These are phyloP conservation scores for Drosophila gaucha DNA, from an alignment of 2,888 invertebrate genomes.

Conservation along the genomic window DNA sequence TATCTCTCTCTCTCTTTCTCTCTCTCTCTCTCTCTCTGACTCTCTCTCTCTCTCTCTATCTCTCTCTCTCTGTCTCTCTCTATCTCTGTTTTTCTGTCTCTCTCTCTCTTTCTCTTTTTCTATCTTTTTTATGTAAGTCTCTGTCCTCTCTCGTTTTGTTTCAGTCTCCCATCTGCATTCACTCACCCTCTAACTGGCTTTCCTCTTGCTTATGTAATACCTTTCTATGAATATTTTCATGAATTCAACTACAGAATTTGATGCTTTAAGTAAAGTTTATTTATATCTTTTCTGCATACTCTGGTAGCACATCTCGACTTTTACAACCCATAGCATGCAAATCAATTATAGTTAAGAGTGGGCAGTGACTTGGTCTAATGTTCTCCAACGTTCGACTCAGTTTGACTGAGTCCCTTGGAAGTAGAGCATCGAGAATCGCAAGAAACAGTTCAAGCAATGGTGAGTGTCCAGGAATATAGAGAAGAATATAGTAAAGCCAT, in stretches of 20 bases:
- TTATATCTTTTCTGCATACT: background rate
- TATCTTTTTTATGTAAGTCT: too few relatives aligned
- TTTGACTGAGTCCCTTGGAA: constrained; percentile 23
- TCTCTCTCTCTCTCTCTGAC: background rate
- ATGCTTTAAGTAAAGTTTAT: background rate
- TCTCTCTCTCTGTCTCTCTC: background rate
- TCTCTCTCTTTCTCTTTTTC: background rate
- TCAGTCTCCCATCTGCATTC: too few relatives aligned
- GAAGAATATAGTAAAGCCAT: background rate
- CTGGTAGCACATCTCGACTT: constrained; percentile 12
- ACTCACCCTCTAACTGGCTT: background rate
- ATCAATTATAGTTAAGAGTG: constrained; percentile 44
- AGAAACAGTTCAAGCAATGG: constrained; percentile 32
- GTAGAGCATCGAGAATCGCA: constrained; percentile 35
- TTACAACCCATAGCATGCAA: constrained; percentile 36
- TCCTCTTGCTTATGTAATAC: background rate
- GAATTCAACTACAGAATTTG: background rate
- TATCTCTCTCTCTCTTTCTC: background rate
- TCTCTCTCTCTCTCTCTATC: too few relatives aligned
- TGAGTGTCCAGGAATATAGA: constrained; percentile 9
- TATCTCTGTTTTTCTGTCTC: background rate
- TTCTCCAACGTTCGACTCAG: constrained; percentile 27
- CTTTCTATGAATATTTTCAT: too few relatives aligned
- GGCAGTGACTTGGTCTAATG: background rate
- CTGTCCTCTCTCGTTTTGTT: background rate